Base-by-base conservation (phyloP, 2,888 invertebrate species). In the Sialis fuliginosa region DNA sequence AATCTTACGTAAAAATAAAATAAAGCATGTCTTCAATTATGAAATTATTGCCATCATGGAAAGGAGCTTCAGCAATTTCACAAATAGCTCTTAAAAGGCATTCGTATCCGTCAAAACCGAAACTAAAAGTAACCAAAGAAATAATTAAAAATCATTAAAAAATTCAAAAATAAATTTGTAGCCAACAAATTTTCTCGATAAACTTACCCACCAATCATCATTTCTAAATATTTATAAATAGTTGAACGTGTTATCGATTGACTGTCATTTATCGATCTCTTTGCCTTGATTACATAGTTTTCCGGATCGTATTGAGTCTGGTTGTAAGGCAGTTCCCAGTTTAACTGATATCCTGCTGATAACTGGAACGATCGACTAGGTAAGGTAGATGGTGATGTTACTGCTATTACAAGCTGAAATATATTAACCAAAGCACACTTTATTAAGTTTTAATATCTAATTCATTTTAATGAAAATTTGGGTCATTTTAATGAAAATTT, bases 1-100 rank as follows among this genome's bases (percentile, higher is more conserved):
- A 6, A 35, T 8, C 13, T 46, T 46, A 46, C 46, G 46, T 40
- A 40, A 46, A 32, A 12, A 46, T 10, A 46, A 46, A 46, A 46
- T 46, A 41, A 31, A 46, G 8, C 30, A 41, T 41, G 2, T 46
- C 46, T 40, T 46, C 46, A 22, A 41, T 33, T 32, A 46, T 33
- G 7, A 32, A 46, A 32, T 32, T 22, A n/a, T 39, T 9, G 6
- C 33, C 6, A 3, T 33, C 13, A 4, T 6, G 12, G 4, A 46
- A 32, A 10, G 46, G 46, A 46, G 6, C 13, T 46, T 34, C 41
- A 5, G 40, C 46, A 40, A 12, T 30, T 46, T 46, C 46, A 46
- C 46, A 46, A 33, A 46, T 46, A 32, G 40, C 37, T 46, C 33
- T 32, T 40, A 46, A 12, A 33, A 46, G 33, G 13, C 46, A 46